Percentiles rank a stretch among this genome's conserved stretches.
Evolutionary conservation across 1,140 invertebrate species (phyloP).

Genomic region (Dryas iulia): DNA sequence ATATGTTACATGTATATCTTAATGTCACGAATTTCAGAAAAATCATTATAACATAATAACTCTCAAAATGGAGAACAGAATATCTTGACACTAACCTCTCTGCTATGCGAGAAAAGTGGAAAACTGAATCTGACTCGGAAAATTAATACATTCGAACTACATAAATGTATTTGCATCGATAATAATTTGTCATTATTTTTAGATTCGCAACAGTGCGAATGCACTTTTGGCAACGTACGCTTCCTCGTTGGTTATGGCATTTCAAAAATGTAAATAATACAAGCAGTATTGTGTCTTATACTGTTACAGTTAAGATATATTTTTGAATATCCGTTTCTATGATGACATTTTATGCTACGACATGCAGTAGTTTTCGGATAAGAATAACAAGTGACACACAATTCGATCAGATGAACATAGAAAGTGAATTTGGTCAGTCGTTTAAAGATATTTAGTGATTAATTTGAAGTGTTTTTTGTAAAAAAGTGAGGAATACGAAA

Average conservation of each 20-base stretch:
- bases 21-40: too few relatives aligned
- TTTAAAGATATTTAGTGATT: slow-evolving; percentile 26
- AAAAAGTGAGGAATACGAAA: slow-evolving; percentile 23
- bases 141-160: neutral
- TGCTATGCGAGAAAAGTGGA: too few relatives aligned
- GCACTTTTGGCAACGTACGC: slow-evolving; percentile 67
- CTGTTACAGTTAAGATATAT: neutral
- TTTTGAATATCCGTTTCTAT: neutral
- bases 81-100: too few relatives aligned
- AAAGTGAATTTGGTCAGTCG: slow-evolving; percentile 34
- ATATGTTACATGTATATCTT: too few relatives aligned
- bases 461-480: neutral
- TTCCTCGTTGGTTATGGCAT: slow-evolving; percentile 57
- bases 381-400: slow-evolving; percentile 64
- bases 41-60: too few relatives aligned
- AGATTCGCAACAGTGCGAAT: slow-evolving; percentile 44
- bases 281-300: slow-evolving; percentile 33
- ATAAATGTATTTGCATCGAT: neutral
- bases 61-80: too few relatives aligned
- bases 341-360: slow-evolving; percentile 65
- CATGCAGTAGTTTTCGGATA: slow-evolving; percentile 54
- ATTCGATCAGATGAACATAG: slow-evolving; percentile 56
- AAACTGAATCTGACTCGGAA: too few relatives aligned
- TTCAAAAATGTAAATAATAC: slow-evolving; percentile 30
- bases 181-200: slow-evolving; percentile 36